Evolutionary conservation across 1,140 invertebrate genomes (phyloP).

Genomic region (Drosophila busckii): DNA sequence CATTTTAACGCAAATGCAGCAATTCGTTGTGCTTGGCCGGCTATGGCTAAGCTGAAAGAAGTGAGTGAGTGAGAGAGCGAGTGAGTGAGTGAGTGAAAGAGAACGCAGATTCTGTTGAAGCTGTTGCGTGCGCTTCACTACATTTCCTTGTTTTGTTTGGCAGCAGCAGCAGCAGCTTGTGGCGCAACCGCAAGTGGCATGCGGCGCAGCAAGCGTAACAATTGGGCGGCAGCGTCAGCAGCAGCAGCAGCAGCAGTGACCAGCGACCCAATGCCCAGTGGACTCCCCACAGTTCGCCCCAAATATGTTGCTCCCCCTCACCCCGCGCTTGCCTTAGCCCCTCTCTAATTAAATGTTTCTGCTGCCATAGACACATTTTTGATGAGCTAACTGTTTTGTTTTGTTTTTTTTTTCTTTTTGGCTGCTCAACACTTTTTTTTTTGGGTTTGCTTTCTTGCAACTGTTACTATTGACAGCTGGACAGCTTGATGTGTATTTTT

Average conservation of each 20-base stretch:
- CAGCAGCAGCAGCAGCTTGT: constrained; percentile 5
- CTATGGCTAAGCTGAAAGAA: constrained; percentile 11
- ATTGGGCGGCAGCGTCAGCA: constrained; percentile 30
- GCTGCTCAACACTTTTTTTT: too few relatives aligned
- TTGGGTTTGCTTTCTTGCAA: too few relatives aligned
- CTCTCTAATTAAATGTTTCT: constrained; percentile 53
- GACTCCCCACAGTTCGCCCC: background rate
- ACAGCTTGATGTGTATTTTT: constrained; percentile 25
- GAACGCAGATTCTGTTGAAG: constrained; percentile 8
- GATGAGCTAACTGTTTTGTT: constrained; percentile 51
- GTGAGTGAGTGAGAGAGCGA: background rate
- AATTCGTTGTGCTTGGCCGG: constrained; percentile 65
- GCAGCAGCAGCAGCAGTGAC: background rate
- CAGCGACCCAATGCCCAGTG: background rate
- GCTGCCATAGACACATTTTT: constrained; percentile 34
- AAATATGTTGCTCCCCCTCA: background rate
- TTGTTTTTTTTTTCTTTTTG: background rate
- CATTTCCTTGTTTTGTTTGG: constrained; percentile 9
- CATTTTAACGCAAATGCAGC: constrained; percentile 49
- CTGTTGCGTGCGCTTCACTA: constrained; percentile 20
- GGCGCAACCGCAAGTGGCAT: background rate
- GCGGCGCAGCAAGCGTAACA: constrained; percentile 35
- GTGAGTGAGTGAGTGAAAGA: background rate
- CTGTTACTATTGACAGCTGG: constrained; percentile 33
- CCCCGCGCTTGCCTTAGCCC: background rate